phyloP scores from a whole-genome alignment of 2,113 vertebrate genomes.

The Pygoscelis antarcticus region DNA sequence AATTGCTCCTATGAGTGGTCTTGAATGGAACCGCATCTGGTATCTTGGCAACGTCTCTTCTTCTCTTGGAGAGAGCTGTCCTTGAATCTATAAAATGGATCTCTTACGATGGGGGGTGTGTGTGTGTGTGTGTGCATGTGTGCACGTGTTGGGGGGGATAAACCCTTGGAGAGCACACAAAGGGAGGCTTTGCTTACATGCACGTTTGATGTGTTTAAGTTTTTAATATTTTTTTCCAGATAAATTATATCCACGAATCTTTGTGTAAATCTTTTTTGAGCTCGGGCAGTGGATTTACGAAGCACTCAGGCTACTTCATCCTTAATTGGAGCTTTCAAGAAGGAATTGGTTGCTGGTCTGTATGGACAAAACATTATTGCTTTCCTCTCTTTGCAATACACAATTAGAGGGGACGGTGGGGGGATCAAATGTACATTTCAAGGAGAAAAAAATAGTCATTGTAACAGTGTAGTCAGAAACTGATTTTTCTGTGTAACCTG shows the following conservation, averaged over 20 bases:
- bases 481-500: background rate
- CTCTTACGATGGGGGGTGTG: background rate
- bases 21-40: conserved; percentile 70
- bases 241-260: background rate
- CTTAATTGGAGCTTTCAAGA: conserved; percentile 11
- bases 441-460: background rate
- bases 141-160: background rate
- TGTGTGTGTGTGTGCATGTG: background rate
- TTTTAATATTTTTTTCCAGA: background rate
- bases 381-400: background rate
- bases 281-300: background rate
- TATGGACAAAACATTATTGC: background rate
- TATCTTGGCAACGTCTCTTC: conserved; percentile 71
- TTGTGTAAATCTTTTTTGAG: background rate
- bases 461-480: background rate
- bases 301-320: background rate
- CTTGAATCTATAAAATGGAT: conserved; percentile 67
- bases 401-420: background rate
- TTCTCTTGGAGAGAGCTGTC: conserved; percentile 59
- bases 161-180: conserved; percentile 16
- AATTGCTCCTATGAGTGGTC: conserved; percentile 73
- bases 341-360: background rate
- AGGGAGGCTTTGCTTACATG: background rate
- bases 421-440: background rate
- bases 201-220: background rate